Conservation (phyloP, 2,888 invertebrate genomes). For the Cephus pygmeus region DNA sequence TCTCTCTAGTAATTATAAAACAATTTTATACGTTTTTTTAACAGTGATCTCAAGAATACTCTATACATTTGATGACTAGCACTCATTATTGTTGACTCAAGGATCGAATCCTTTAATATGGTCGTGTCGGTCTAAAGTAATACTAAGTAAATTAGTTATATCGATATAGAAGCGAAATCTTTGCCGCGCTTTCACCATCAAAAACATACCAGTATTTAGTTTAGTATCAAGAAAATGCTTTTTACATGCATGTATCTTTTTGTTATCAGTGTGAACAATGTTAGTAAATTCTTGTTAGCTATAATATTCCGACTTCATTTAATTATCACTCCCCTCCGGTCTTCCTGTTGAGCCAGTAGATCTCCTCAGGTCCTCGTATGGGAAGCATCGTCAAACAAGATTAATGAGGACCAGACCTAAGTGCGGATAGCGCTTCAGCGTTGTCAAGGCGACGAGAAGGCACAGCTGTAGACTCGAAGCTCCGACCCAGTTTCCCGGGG, state of each 20-base stretch:
- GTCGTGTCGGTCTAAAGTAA: neutral
- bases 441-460: neutral
- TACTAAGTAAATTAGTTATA: neutral
- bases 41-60: neutral
- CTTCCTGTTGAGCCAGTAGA: neutral
- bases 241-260: neutral
- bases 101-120: neutral
- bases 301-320: neutral
- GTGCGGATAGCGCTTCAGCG: neutral
- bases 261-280: neutral
- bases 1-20: neutral
- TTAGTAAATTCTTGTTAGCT: neutral
- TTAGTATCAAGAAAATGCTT: neutral
- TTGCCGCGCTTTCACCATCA: neutral
- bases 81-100: neutral
- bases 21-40: neutral
- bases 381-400: neutral
- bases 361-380: neutral
- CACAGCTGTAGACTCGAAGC: neutral
- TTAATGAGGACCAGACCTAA: neutral
- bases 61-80: no score
- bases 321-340: neutral
- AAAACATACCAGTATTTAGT: neutral
- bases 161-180: neutral
- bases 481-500: constrained; percentile 12